Evolutionary conservation across 2,797 vertebrate species (phyloP).

Genomic region (Spinibarbus caldwelli): DNA sequence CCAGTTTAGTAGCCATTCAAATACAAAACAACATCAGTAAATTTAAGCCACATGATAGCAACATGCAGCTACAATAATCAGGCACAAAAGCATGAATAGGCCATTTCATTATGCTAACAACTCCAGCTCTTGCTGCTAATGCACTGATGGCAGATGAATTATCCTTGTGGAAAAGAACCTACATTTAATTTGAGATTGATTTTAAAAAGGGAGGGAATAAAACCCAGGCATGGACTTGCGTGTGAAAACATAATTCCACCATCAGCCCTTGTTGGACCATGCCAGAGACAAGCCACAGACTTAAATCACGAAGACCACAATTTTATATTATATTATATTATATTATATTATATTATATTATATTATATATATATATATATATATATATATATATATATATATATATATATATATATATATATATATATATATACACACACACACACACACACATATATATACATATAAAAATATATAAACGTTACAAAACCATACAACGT

Average conservation of each 20-base stretch:
- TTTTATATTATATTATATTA: too few relatives aligned
- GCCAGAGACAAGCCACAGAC: not conserved
- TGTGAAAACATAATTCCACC: conserved; percentile 14
- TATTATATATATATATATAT: too few relatives aligned
- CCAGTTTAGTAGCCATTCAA: not conserved
- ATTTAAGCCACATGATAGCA: not conserved
- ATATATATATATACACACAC: too few relatives aligned
- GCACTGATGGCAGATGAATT: not conserved
- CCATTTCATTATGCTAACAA: conserved; percentile 23
- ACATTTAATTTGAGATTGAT: conserved; percentile 18
- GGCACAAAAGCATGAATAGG: not conserved
- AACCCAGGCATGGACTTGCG: conserved; percentile 20
- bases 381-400: too few relatives aligned
- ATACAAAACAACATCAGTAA: not conserved
- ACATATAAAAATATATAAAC: not conserved
- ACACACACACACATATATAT: too few relatives aligned
- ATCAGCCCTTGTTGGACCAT: not conserved
- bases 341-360: too few relatives aligned
- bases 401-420: too few relatives aligned
- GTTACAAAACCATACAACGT: too few relatives aligned
- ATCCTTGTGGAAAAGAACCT: not conserved
- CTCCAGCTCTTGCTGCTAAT: conserved; percentile 25
- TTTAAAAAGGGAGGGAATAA: conserved; percentile 10
- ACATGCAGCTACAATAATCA: conserved; percentile 10
- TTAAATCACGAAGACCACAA: not conserved